Base-by-base conservation (phyloP, 1,140 invertebrate species). In the Dendrolimus punctatus region DNA sequence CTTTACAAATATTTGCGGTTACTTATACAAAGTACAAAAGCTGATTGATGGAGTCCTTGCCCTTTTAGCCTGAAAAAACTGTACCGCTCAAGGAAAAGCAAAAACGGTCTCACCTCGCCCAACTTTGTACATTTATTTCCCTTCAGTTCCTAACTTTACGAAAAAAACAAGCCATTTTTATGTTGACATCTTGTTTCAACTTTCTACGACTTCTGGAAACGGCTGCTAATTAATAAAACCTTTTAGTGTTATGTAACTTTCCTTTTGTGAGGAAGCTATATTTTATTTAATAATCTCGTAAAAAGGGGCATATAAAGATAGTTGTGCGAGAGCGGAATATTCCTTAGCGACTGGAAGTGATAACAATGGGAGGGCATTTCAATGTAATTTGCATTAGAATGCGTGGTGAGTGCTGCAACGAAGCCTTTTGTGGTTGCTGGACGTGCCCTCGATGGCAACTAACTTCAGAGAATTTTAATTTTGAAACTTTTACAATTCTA, bases 371-470 rank as follows among this genome's bases (percentile, higher is more conserved):
- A 57, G 71, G 62, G 69, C 63, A 68, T 74, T 79, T 79, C 73
- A 79, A 79, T 76, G 65, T 68, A 67, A 79, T 79, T 79, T 76
- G 76, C 76, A 79, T 79, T 69, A 76, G 68, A 76, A 79, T 75
- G 68, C 69, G 62, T 60, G 54, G 60, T 60, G 60, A 74, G 61
- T 64, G 58, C 59, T 71, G 68, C 71, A 71, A 49, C 51, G 51
- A 39, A 55, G 62, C 65, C 66, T 80, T 76, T 74, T 71, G 68
- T 66, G 59, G 60, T 59, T 51, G 52, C 60, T 66, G 55, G 63
- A 62, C 57, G 60, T 55, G 56, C 52, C 55, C 57, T 48, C 49
- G 49, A 46, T 38, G 39, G 46, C 39, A 52, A 42, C 38, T 51
- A 64, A 56, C 60, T 62, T 53, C 49, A 40, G 8, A 47, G 23